Evolutionary conservation across 2,797 vertebrate species (phyloP).

Genomic region (Pogonophryne albipinna): DNA sequence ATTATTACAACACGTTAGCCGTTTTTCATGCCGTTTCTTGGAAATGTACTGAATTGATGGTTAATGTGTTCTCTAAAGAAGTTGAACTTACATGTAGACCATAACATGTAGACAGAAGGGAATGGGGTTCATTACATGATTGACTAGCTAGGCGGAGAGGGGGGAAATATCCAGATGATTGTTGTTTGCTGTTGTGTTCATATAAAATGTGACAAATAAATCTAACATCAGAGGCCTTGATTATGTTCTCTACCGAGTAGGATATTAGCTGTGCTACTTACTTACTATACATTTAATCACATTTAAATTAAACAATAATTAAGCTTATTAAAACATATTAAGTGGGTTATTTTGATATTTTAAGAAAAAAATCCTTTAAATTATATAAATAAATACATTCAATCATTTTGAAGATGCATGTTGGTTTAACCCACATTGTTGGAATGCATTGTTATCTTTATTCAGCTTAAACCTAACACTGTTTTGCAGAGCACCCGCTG

Average conservation of each 20-base stretch:
- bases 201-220: not conserved
- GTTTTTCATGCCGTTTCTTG: conserved; percentile 67
- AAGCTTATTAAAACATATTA: not conserved
- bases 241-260: not conserved
- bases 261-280: not conserved
- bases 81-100: conserved; percentile 20
- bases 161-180: not conserved
- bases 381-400: not conserved
- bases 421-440: not conserved
- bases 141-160: not conserved
- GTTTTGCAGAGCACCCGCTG: not conserved
- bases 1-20: conserved; percentile 78
- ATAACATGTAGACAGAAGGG: conserved; percentile 37
- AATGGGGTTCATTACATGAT: conserved; percentile 16
- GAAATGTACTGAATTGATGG: conserved; percentile 58
- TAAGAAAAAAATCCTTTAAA: too few species aligned
- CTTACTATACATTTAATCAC: not conserved
- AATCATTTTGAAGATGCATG: too few species aligned
- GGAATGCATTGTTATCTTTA: not conserved
- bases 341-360: not conserved
- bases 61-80: conserved; percentile 57
- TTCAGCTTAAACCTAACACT: not conserved
- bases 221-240: not conserved
- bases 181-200: not conserved
- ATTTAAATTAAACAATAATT: not conserved